phyloP scores from a whole-genome alignment of 1,140 invertebrate genomes.

The Heliothis subflexa region DNA sequence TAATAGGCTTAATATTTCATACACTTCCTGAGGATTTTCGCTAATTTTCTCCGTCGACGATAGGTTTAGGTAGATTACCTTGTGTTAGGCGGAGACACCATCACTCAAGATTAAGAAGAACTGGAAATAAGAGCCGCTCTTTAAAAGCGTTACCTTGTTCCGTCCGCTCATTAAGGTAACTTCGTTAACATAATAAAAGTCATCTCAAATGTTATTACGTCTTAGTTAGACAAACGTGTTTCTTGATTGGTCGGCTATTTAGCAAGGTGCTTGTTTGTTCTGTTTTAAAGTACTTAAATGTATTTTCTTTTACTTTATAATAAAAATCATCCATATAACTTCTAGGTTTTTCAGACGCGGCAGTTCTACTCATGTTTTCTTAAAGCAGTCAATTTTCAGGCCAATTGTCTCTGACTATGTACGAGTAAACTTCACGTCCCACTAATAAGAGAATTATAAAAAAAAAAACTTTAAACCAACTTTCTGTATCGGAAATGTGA shows the following conservation, averaged over 20 bases:
- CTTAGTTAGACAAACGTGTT: constrained; percentile 27
- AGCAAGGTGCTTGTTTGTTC: neutral
- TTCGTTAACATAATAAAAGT: constrained; percentile 50
- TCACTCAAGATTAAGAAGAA: constrained; percentile 53
- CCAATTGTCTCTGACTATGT: no score
- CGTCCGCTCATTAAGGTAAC: constrained; percentile 47
- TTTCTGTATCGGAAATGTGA: neutral
- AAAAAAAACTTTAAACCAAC: neutral
- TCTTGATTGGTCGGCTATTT: constrained; percentile 8
- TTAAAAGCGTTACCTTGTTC: constrained; percentile 52
- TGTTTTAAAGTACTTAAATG: no score
- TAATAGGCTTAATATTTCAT: constrained; percentile 75
- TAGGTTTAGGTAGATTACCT: constrained; percentile 53
- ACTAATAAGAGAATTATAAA: no score
- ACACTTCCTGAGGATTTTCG: constrained; percentile 62
- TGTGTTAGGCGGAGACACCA: constrained; percentile 43
- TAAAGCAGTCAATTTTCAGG: no score
- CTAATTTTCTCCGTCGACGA: constrained; percentile 58
- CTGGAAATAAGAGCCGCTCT: constrained; percentile 43
- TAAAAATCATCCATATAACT: neutral
- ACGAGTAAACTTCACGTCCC: no score
- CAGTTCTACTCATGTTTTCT: no score
- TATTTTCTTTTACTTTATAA: neutral
- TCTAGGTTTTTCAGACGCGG: no score
- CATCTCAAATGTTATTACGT: constrained; percentile 33